These are phyloP conservation scores for Cynocephalus volans DNA, from an alignment of 2,113 vertebrate genomes.

Conservation along the genomic window DNA sequence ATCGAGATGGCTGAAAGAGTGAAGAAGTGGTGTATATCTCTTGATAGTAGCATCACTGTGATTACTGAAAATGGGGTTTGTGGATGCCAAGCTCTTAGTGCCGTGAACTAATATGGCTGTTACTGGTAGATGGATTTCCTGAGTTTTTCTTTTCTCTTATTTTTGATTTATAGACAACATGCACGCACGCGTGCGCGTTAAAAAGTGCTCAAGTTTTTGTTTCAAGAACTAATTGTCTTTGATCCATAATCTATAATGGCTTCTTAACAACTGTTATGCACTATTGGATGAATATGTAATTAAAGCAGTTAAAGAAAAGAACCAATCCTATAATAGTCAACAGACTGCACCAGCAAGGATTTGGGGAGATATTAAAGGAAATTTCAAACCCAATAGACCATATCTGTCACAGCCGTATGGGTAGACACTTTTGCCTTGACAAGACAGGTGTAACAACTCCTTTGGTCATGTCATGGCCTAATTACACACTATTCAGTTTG, in stretches of 20 bases:
- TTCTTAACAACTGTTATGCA: conserved; percentile 57
- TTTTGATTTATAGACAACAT: not conserved
- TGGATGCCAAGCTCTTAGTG: not conserved
- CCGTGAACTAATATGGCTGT: not conserved
- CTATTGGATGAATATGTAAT: conserved; percentile 61
- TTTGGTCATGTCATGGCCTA: conserved; percentile 85
- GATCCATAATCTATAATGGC: not conserved
- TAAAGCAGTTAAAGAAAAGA: not conserved
- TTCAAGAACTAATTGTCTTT: conserved; percentile 58
- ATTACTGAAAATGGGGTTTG: not conserved
- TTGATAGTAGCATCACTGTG: not conserved
- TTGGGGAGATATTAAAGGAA: conserved; percentile 83
- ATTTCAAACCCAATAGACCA: conserved; percentile 83
- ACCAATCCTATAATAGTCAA: conserved; percentile 58
- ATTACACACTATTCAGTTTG: conserved; percentile 80
- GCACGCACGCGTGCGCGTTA: accelerated
- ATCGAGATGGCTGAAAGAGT: not conserved
- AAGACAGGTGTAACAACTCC: conserved; percentile 81
- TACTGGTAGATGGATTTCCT: not conserved
- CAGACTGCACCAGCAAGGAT: conserved; percentile 78
- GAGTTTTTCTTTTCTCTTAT: conserved; percentile 16
- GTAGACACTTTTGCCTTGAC: conserved; percentile 75
- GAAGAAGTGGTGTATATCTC: not conserved
- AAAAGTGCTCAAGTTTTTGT: conserved; percentile 28
- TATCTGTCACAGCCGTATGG: conserved; percentile 81